Evolutionary conservation across 2,888 invertebrate species (phyloP), one percentile per base, ranked within the genome.

Genomic region (Elaeidobius kamerunicus): DNA sequence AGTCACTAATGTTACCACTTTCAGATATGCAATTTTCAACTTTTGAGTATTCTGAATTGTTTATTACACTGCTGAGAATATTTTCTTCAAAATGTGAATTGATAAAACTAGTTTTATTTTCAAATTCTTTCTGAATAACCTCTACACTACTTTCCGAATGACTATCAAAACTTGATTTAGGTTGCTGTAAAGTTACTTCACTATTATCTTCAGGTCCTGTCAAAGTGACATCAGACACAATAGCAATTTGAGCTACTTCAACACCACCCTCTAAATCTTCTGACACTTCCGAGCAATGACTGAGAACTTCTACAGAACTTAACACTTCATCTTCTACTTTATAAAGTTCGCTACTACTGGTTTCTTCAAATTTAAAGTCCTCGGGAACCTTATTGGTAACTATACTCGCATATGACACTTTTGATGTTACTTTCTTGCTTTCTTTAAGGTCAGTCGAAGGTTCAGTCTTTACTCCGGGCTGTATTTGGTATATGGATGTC

Each of bases 361-460:
- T 2, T 27, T 39, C 32, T 34, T 46, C 42, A 39, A 38, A n/a
- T 38, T 20, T 15, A 12, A 16, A n/a, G 15, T 32, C 27, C 11
- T 27, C 45, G 14, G 47, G 41, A 40, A 52, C 20, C 28, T 15
- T 59, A 39, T 66, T 61, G 16, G 61, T 60, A 20, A 64, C 58
- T 48, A 65, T 42, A 51, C 57, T 65, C 7, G 67, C 66, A 56
- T 65, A 65, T 7, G 65, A 65, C 32, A 67, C 53, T 19, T 47
- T 18, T 11, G 65, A 47, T n/a, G 51, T 51, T 5, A 67, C 67
- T 39, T 64, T 63, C 53, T 65, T 65, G 45, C 63, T 65, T 41
- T 63, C 63, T 51, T 62, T 64, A 18, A 38, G 9, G 52, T 63
- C 61, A 42, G 39, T 16, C 49, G 61, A 64, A 18, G 35, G 9